Evolutionary conservation across 2,113 vertebrate species (phyloP).

Genomic region (Sylvia atricapilla): DNA sequence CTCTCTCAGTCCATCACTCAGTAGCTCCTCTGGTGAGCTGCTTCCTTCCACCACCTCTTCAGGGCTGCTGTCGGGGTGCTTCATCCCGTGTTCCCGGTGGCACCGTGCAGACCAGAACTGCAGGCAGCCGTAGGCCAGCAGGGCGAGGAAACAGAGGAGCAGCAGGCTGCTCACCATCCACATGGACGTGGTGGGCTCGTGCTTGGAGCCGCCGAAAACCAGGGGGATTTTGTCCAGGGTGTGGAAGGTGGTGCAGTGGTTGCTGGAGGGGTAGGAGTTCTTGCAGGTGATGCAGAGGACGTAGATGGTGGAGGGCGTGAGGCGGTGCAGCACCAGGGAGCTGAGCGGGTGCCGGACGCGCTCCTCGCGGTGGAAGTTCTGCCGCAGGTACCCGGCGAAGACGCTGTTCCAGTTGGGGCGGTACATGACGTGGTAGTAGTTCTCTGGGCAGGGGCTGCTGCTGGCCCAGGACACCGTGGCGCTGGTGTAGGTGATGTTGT

Average conservation of each 20-base stretch:
- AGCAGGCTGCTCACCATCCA: slow-evolving; percentile 75
- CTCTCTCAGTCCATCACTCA: slow-evolving; percentile 19
- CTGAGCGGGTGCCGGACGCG: slow-evolving; percentile 68
- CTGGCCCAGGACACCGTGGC: slow-evolving; percentile 71
- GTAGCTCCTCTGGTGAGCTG: slow-evolving; percentile 20
- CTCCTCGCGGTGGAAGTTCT: slow-evolving; percentile 72
- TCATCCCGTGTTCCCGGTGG: slow-evolving; percentile 25
- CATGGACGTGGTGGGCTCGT: slow-evolving; percentile 62
- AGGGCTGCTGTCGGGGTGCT: neutral
- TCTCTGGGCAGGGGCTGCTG: slow-evolving; percentile 70
- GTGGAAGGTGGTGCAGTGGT: slow-evolving; percentile 76
- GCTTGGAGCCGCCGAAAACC: slow-evolving; percentile 38
- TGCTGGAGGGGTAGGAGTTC: slow-evolving; percentile 66
- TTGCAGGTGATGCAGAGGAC: slow-evolving; percentile 74
- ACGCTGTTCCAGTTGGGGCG: slow-evolving; percentile 76
- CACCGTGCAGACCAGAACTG: slow-evolving; percentile 71
- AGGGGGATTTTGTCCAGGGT: slow-evolving; percentile 63
- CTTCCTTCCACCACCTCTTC: slow-evolving; percentile 44
- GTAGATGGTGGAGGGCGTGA: slow-evolving; percentile 71
- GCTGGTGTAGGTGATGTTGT: slow-evolving; percentile 70
- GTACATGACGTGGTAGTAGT: slow-evolving; percentile 75
- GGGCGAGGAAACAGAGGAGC: slow-evolving; percentile 66
- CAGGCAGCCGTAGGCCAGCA: slow-evolving; percentile 71
- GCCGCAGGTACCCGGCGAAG: slow-evolving; percentile 67
- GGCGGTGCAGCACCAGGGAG: slow-evolving; percentile 63